phyloP scores from a whole-genome alignment of 1,140 invertebrate genomes.

The Lepeophtheirus salmonis region DNA sequence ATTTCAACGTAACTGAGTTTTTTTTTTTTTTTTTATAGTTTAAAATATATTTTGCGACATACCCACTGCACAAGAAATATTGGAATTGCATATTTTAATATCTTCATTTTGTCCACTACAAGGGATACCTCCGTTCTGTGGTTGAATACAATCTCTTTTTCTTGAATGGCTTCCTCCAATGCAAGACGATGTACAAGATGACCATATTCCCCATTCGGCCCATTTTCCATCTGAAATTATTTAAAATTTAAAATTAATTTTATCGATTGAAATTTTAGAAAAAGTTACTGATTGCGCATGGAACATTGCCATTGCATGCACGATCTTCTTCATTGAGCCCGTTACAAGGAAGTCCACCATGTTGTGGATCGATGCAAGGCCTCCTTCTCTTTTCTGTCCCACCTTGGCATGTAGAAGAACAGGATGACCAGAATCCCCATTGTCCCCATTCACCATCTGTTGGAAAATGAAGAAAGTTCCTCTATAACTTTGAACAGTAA shows the following conservation, averaged over 20 bases:
- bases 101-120: background rate
- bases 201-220: background rate
- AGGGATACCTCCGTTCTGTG: background rate
- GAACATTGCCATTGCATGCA: background rate
- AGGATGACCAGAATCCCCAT: constrained; percentile 47
- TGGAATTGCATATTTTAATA: background rate
- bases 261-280: too few relatives aligned
- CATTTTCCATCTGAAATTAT: background rate
- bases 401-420: constrained; percentile 33
- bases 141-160: background rate
- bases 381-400: constrained; percentile 21
- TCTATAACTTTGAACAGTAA: too few relatives aligned
- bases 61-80: background rate
- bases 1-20: background rate
- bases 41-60: too few relatives aligned
- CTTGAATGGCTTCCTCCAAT: background rate
- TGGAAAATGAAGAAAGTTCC: background rate
- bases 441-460: constrained; percentile 36
- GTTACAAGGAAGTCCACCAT: background rate
- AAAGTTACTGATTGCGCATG: background rate
- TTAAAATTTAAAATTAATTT: too few relatives aligned
- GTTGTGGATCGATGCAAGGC: background rate
- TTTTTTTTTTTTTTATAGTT: too few relatives aligned
- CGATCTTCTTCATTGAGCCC: background rate
- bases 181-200: background rate